Evolutionary conservation across 2,888 invertebrate genomes (phyloP), one percentile per base, ranked within the genome.

Genomic region (Nomada hirtipes): DNA sequence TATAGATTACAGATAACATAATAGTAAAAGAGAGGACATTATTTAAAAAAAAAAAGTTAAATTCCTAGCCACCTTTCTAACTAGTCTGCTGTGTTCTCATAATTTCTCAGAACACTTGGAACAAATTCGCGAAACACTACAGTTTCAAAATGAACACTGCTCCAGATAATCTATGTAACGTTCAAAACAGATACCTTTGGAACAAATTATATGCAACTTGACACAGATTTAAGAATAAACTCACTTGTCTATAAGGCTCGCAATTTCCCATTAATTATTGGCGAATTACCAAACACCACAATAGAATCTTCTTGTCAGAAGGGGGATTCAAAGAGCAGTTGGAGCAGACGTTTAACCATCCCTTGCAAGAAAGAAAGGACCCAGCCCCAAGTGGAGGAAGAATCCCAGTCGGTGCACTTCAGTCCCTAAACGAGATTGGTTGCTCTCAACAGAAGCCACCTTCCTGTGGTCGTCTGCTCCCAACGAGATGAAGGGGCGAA

Each of bases 371-470:
- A 59, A 64, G 61, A 44, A 61, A 47, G 52, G 44, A 36, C 18
- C 11, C 23, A 53, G 26, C 23, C 44, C 47, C 1, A 13, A 50
- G 23, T 7, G 69, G 20, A 53, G 50, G 59, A 79, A 77, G 79
- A 69, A 79, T 64, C 69, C 36, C 44, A 59, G 59, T 59, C 53
- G 64, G 59, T 65, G 78, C 70, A 53, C 79, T 79, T 26, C n/a
- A 65, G 44, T 44, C 64, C 11, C 64, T 26, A 77, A 79, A 79
- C 78, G 79, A 70, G 79, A 78, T 78, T 79, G 79, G 69, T 65
- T 70, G 79, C 79, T 70, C 78, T 77, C 78, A 70, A 79, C 78
- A 79, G 79, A 79, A 79, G 78, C 79, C 79, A 78, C 78, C 70
- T 79, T 79, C 47, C 69, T 78, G 79, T 36, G 78, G 79, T 78